Conservation (phyloP, 2,113 vertebrate genomes). For the Panthera tigris region DNA sequence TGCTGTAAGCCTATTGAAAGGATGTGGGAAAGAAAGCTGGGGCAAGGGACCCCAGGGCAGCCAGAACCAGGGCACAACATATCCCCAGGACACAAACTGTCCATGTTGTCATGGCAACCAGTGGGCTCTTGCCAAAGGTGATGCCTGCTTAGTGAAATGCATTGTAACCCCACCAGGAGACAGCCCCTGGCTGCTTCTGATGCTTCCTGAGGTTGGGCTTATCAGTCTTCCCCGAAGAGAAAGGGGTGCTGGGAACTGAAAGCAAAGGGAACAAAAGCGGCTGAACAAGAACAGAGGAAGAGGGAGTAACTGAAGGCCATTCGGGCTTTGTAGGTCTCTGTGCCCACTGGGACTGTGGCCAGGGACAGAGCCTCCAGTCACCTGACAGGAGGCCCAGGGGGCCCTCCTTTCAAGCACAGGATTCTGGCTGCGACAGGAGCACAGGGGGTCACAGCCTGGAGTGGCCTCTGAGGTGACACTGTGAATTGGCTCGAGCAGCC, state of each 20-base stretch:
- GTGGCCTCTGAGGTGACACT: conserved; percentile 51
- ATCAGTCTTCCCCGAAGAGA: background rate
- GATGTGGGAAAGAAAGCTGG: conserved; percentile 41
- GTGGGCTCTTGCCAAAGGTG: conserved; percentile 43
- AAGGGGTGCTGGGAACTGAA: background rate
- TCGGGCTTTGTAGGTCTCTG: conserved; percentile 29
- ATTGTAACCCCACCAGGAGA: background rate
- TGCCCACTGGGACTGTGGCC: background rate
- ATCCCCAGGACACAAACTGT: background rate
- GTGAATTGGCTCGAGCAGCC: conserved; percentile 42
- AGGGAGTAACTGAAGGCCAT: background rate
- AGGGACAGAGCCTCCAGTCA: conserved; percentile 71
- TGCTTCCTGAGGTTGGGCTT: background rate
- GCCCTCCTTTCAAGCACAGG: conserved; percentile 50
- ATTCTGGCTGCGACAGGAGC: conserved; percentile 55
- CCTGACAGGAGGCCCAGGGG: conserved; percentile 40
- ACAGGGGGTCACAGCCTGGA: conserved; percentile 50
- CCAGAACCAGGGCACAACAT: background rate
- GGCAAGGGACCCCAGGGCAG: background rate
- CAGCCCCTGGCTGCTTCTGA: background rate
- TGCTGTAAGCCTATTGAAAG: background rate
- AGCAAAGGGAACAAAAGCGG: background rate
- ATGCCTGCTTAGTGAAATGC: background rate
- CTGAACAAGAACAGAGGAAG: background rate
- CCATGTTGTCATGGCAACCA: background rate